These are phyloP conservation scores for Medauroidea extradentata DNA, from an alignment of 1,140 invertebrate genomes.

Conservation along the genomic window DNA sequence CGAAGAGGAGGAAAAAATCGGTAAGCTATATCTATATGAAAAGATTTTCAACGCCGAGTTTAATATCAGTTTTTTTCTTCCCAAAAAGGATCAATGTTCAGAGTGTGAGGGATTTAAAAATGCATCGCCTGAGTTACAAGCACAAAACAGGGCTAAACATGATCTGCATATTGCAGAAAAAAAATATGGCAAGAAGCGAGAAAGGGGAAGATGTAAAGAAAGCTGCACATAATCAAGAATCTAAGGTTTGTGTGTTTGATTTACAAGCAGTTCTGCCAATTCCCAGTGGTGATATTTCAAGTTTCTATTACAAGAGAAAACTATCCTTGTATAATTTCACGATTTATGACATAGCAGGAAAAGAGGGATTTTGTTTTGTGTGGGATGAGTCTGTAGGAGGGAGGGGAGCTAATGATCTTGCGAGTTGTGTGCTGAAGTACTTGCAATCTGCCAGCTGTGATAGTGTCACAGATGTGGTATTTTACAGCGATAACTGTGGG, in stretches of 20 bases:
- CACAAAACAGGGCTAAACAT: conserved; percentile 15
- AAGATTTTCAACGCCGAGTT: conserved; percentile 10
- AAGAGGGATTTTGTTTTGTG: conserved; percentile 17
- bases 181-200: conserved; percentile 21
- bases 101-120: conserved; percentile 21
- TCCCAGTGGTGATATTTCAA: conserved; percentile 22
- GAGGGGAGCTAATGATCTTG: conserved; percentile 25
- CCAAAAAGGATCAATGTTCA: conserved; percentile 30
- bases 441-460: too few species aligned
- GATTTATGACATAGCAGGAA: conserved; percentile 16
- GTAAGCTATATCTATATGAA: conserved; percentile 5
- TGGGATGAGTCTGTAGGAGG: conserved; percentile 21
- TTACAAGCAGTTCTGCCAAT: conserved; percentile 25
- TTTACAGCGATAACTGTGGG: too few species aligned
- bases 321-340: conserved; percentile 29
- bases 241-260: conserved; percentile 27
- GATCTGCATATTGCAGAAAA: conserved; percentile 22
- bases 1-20: too few species aligned
- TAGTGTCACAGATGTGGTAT: too few species aligned
- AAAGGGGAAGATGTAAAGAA: conserved; percentile 22
- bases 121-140: conserved; percentile 22
- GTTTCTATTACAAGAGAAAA: conserved; percentile 30
- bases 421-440: background rate
- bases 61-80: conserved; percentile 23
- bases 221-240: conserved; percentile 14